Evolutionary conservation across 2,797 vertebrate species (phyloP), one percentile per base, ranked within the genome.

Genomic region (Halcyon chelicuti): DNA sequence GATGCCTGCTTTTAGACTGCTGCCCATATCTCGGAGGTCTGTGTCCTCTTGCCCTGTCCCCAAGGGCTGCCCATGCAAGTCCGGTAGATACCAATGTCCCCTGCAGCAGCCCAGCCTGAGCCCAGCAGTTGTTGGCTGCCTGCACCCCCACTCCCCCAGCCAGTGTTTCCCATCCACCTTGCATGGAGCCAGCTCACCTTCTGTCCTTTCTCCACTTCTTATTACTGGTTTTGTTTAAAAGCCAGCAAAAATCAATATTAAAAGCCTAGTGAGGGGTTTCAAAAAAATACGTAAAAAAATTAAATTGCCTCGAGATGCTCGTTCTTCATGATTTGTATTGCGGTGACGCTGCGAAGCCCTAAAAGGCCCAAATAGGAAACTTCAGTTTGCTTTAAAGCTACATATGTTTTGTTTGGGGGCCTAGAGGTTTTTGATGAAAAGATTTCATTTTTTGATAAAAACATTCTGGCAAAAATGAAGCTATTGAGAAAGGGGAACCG

Each of bases 381-480:
- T 66, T 82, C 39, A 26, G 65, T 75, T 92, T 83, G 46, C 92
- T 92, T 67, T 90, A 80, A 81, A 88, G 76, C 46, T 75, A 10
- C 19, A 1, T 19, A 2, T 58, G 51, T 75, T 96, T 88, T 91
- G 60, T 93, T 51, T 91, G 73, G 83, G 70, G 46, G 49, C 57
- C 44, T 62, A 39, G 72, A 86, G 71, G 31, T 8, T 86, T 90
- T 49, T 86, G 73, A 86, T 74, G 76, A 78, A 68, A 95, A 93
- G 54, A 94, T 93, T 90, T 83, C 58, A 62, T 81, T 86, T 95
- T 94, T 94, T 95, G 73, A 95, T 92, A 86, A 94, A 91, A 95
- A 49, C 46, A 58, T 68, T 33, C 29, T 44, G 76, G 68, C 37
- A 61, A 88, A 94, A 96, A 95, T 75, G 54, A 91, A 96, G 61